Percentiles rank a stretch among this genome's conserved stretches.
Evolutionary conservation across 2,888 invertebrate species (phyloP).

Genomic region (Orthonychiurus folsomi): DNA sequence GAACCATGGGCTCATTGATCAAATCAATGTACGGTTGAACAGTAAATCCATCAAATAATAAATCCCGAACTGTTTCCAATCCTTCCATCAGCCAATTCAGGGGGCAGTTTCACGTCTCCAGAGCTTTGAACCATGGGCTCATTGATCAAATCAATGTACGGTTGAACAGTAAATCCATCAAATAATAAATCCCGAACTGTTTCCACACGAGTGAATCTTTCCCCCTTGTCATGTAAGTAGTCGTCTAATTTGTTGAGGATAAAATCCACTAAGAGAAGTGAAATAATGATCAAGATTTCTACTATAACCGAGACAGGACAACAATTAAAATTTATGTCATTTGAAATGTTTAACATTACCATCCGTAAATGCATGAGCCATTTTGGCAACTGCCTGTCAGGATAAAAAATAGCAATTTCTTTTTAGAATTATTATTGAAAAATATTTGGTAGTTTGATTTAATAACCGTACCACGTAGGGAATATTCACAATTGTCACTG

Average conservation of each 20-base stretch:
- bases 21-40: conserved; percentile 29
- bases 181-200: conserved; percentile 33
- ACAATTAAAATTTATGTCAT: too few relatives aligned
- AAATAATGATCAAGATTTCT: neutral
- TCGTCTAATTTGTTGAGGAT: conserved; percentile 28
- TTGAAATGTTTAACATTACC: too few relatives aligned
- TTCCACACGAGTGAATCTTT: conserved; percentile 26
- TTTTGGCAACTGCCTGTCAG: conserved; percentile 28
- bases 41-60: conserved; percentile 34
- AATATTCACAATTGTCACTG: conserved; percentile 43
- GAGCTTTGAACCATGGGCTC: conserved; percentile 22
- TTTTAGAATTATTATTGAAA: neutral
- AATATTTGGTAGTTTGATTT: neutral
- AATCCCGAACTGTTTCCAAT: conserved; percentile 27
- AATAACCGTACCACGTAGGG: conserved; percentile 43
- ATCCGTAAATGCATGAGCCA: conserved; percentile 27
- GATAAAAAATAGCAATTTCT: conserved; percentile 4
- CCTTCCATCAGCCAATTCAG: conserved; percentile 16
- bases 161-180: conserved; percentile 29
- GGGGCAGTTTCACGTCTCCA: conserved; percentile 14
- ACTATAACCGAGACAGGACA: neutral
- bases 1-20: conserved; percentile 25
- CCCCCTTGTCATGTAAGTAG: conserved; percentile 29
- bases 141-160: conserved; percentile 31
- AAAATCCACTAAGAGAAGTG: conserved; percentile 22